Base-by-base conservation (phyloP, 2,888 invertebrate genomes). In the Drosophila quasianomalipes region DNA sequence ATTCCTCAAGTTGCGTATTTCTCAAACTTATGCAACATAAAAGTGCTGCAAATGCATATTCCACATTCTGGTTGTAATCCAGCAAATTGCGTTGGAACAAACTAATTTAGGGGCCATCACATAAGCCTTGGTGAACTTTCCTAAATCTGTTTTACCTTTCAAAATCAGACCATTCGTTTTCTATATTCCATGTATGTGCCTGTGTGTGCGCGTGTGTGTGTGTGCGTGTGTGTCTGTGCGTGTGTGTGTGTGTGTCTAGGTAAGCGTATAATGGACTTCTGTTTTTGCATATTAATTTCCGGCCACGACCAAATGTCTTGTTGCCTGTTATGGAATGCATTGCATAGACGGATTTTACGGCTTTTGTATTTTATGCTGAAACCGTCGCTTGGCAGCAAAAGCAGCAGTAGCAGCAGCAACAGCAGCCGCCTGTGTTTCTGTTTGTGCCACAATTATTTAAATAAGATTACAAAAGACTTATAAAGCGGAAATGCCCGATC, bases 281-380 rank as follows among this genome's bases (percentile, higher is more conserved):
- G 86, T 83, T 85, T 82, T 85, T 90, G 86, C 91, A 90, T 88
- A 85, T 83, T 83, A 89, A 91, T 91, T 89, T 89, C 89, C 89
- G 90, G 83, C 58, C 72, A 44, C 35, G 69, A 51, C 58, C 58
- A 58, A 66, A 63, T 54, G 51, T 28, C 47, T 53, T 55, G 33
- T 55, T 52, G 53, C 66, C 47, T 54, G 62, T 61, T 72, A 57
- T 51, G 65, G 58, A 47, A 58, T 68, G 47, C 58, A 71, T 61
- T 57, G 63, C 33, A 30, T 37, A 52, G 47, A 54, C 57, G 68
- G 62, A 68, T 69, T 76, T 70, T 61, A 73, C 47, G 65, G 68
- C 65, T 71, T 70, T 76, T 59, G 71, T 55, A 71, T 72, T 72
- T 65, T 76, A 52, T 68, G 37, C 49, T 31, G 39, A n/a, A 37